Percentiles rank a stretch among this genome's conserved stretches.
Conservation (phyloP, 2,113 vertebrate species). For the Marcusenius ussheri region DNA sequence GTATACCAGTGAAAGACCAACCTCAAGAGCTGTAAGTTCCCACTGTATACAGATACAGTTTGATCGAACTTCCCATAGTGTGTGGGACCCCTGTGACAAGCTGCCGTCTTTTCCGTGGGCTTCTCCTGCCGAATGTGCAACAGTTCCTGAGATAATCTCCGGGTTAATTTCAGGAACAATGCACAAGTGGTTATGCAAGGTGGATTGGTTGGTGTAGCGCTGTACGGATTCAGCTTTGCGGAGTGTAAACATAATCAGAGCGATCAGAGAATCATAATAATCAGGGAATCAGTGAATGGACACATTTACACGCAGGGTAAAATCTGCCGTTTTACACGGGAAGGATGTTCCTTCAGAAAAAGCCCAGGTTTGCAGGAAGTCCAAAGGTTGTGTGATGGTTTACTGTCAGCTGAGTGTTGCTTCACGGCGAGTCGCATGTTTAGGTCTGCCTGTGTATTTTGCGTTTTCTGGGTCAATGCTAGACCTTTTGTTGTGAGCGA, state of each 20-base stretch:
- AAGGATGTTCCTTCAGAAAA: background rate
- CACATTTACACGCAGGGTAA: background rate
- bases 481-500: background rate
- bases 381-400: background rate
- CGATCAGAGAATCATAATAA: background rate
- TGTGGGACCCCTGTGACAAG: background rate
- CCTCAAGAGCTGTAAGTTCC: background rate
- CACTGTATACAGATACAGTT: background rate
- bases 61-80: background rate
- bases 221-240: background rate
- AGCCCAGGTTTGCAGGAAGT: background rate
- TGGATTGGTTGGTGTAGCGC: background rate
- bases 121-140: background rate
- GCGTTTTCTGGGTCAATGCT: background rate
- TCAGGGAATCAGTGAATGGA: background rate
- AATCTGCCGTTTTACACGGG: background rate
- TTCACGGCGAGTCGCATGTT: background rate
- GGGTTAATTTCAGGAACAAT: background rate
- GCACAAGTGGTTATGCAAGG: background rate
- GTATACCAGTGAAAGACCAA: background rate
- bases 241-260: background rate
- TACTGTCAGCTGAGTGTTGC: background rate
- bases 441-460: background rate
- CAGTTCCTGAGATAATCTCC: background rate
- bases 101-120: background rate